Evolutionary conservation across 2,113 vertebrate genomes (phyloP).

Genomic region (Atherinomorus stipes): DNA sequence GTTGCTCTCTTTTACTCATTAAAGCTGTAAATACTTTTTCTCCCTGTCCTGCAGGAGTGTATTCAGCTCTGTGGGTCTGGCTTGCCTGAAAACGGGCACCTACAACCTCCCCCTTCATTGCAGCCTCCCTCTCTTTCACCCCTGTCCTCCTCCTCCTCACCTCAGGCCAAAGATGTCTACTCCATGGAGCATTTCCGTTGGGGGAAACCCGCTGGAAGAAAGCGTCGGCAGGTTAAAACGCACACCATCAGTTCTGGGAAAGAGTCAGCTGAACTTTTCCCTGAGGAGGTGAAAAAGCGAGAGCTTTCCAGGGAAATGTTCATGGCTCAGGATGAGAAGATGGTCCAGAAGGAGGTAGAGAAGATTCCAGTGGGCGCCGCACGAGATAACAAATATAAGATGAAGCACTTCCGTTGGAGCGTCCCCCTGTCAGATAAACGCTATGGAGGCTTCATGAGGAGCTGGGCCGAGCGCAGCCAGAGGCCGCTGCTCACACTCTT

Average conservation of each 20-base stretch:
- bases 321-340: conserved; percentile 28
- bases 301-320: conserved; percentile 66
- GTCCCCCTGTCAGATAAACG: conserved; percentile 86
- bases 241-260: conserved; percentile 83
- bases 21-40: neutral
- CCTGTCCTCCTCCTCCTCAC: conserved; percentile 28
- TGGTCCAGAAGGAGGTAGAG: conserved; percentile 13
- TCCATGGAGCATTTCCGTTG: conserved; percentile 98
- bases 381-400: conserved; percentile 85
- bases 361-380: conserved; percentile 20
- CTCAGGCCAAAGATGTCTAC: conserved; percentile 87
- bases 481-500: conserved; percentile 92
- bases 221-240: conserved; percentile 90
- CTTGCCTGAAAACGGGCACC: conserved; percentile 79
- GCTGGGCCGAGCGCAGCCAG: conserved; percentile 86
- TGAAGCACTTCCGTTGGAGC: conserved; percentile 89
- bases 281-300: conserved; percentile 80
- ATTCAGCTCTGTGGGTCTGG: conserved; percentile 81
- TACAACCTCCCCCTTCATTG: conserved; percentile 77
- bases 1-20: too few relatives aligned
- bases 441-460: conserved; percentile 94
- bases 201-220: conserved; percentile 92
- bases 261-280: conserved; percentile 82
- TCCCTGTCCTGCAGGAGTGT: conserved; percentile 81
- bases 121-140: conserved; percentile 47